A percentile compares a stretch with the other conserved stretches of the same genome.
These are phyloP conservation scores for Sphenopsis melanotis DNA, from an alignment of 2,797 vertebrate genomes.

Conservation along the genomic window DNA sequence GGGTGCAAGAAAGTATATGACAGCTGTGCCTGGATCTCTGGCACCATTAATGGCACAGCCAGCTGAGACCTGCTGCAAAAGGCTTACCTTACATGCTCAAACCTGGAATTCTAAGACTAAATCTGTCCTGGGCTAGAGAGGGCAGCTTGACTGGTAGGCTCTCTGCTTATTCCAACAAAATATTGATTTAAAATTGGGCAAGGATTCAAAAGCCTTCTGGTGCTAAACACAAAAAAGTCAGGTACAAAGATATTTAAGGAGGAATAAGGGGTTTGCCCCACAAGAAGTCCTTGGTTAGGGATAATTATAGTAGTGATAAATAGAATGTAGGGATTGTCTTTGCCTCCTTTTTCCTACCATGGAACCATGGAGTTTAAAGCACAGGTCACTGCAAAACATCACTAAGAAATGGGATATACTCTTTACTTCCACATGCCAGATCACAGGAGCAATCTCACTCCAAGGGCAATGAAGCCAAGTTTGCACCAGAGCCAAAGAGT, in stretches of 20 bases:
- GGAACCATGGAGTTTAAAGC: background rate
- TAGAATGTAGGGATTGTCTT: background rate
- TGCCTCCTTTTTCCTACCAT: background rate
- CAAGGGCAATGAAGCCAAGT: background rate
- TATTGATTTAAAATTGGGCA: background rate
- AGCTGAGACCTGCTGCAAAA: background rate
- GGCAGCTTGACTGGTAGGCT: background rate
- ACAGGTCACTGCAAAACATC: background rate
- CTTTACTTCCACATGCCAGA: background rate
- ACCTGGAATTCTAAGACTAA: background rate
- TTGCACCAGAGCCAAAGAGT: background rate
- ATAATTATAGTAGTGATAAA: background rate
- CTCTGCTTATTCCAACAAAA: background rate
- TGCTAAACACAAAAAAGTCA: background rate
- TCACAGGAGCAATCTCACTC: background rate
- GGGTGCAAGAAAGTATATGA: background rate
- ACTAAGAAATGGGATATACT: background rate
- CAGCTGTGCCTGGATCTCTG: background rate
- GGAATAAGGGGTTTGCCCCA: background rate
- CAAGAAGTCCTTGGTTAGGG: background rate
- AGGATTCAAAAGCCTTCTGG: background rate
- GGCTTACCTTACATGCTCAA: background rate
- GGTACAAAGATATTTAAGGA: background rate
- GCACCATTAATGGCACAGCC: background rate
- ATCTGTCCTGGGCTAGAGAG: background rate